phyloP scores from a whole-genome alignment of 2,888 invertebrate species.

The Harmothoe impar region DNA sequence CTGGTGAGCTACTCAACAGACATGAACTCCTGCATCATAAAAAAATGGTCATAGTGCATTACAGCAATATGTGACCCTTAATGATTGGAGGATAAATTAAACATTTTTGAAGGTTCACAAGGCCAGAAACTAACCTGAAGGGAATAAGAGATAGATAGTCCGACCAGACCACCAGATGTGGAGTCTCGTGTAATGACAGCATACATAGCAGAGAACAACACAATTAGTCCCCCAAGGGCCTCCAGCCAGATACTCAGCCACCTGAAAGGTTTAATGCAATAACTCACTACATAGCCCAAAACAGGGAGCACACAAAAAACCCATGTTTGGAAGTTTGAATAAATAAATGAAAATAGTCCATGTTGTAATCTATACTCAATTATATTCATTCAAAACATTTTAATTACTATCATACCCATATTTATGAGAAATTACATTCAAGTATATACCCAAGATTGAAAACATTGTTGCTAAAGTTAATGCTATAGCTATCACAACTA shows the following conservation, averaged over 20 bases:
- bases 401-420: not conserved
- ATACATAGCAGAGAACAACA: conserved; percentile 95
- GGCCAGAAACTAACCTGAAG: conserved; percentile 78
- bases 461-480: too few relatives aligned
- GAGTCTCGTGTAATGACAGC: conserved; percentile 90
- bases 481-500: too few relatives aligned
- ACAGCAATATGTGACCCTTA: too few relatives aligned
- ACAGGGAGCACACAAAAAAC: too few relatives aligned
- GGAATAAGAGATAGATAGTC: conserved; percentile 83
- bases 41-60: too few relatives aligned
- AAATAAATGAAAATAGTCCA: not conserved
- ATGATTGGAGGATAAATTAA: too few relatives aligned
- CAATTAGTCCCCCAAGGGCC: conserved; percentile 96
- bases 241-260: conserved; percentile 96
- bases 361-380: not conserved
- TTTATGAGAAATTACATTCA: not conserved
- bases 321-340: too few relatives aligned
- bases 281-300: too few relatives aligned
- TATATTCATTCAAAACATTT: too few relatives aligned
- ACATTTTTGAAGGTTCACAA: too few relatives aligned
- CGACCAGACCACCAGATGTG: conserved; percentile 86
- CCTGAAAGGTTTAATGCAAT: conserved; percentile 83
- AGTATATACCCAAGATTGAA: not conserved
- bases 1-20: too few relatives aligned
- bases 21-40: too few relatives aligned